Evolutionary conservation across 2,797 vertebrate genomes (phyloP).

Genomic region (Gymnocypris eckloni): DNA sequence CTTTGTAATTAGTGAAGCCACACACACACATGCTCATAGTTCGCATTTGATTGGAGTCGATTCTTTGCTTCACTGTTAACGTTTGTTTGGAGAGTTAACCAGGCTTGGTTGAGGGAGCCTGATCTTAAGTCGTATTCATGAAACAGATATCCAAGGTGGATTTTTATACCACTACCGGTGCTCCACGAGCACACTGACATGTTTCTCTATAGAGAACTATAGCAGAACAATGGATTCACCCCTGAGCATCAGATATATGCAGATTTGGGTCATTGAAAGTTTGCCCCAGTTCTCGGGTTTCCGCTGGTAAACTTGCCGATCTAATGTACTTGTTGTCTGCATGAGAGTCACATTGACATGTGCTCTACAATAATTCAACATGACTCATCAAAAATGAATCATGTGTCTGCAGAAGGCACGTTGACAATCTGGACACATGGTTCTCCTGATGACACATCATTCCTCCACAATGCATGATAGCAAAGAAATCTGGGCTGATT

Average conservation of each 20-base stretch:
- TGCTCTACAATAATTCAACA: constrained; percentile 25
- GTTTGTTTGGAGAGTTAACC: constrained; percentile 21
- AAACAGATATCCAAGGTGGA: background rate
- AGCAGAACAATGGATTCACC: constrained; percentile 31
- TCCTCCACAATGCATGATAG: constrained; percentile 17
- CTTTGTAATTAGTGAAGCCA: constrained; percentile 33
- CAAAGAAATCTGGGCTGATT: constrained; percentile 27
- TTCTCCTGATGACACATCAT: constrained; percentile 32
- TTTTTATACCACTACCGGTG: background rate
- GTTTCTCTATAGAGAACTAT: background rate
- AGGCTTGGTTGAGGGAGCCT: constrained; percentile 1
- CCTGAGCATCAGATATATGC: constrained; percentile 3
- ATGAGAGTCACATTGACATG: background rate
- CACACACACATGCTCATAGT: constrained; percentile 23
- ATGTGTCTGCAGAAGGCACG: constrained; percentile 11
- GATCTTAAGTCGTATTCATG: background rate
- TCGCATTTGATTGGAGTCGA: constrained; percentile 17
- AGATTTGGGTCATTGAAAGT: constrained; percentile 14
- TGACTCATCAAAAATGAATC: constrained; percentile 29
- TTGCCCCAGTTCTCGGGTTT: constrained; percentile 18
- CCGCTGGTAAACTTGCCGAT: constrained; percentile 24
- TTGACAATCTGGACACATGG: constrained; percentile 30
- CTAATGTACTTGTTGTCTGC: background rate
- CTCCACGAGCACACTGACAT: background rate
- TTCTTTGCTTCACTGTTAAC: constrained; percentile 11